Base-by-base conservation (phyloP, 2,113 vertebrate species). In the Rissa tridactyla region DNA sequence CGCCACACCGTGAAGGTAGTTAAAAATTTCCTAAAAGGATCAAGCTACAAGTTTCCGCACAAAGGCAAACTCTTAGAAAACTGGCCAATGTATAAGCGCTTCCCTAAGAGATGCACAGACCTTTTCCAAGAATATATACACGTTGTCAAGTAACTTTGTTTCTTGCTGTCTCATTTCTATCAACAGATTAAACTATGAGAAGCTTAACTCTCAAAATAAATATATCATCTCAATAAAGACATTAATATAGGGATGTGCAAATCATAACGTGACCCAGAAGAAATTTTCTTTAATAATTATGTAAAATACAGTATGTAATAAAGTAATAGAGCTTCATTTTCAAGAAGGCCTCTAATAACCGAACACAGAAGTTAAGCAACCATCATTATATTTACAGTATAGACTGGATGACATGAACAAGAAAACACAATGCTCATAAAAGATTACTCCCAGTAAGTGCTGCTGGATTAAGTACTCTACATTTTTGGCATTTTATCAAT, bases 1-100 rank as follows among this genome's bases (percentile, higher is more conserved):
- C 51, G 71, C 5, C 47, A 55, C 8, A 19, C 18, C 47, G 44
- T 16, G 42, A 86, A 80, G 1, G 17, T 5, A 58, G 13, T n/a
- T 60, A 66, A 15, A 72, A 71, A 69, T 21, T 61, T 69, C 42
- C 38, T 49, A 38, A 65, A 76, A 18, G 21, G 4, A 73, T 40
- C 14, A 20, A 90, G 57, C 54, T 49, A n/a, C 32, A 91, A 55
- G 32, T 64, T 86, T 75, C 51, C 90, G 57, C 38, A 80, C 10
- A 87, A 83, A 92, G 80, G 32, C 10, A 10, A 58, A 23, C 23
- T 76, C 36, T 73, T 14, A 42, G 21, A 66, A 79, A 84, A 65
- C 18, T 16, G 2, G 16, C 4, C 34, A 54, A 70, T 1, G 1
- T 16, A 0, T 10, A 61, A 80, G 8, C n/a, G 15, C 29, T 81